A percentile compares a stretch with the other conserved stretches of the same genome.
phyloP scores from a whole-genome alignment of 2,113 vertebrate species.

The Anarhynchus alexandrinus region DNA sequence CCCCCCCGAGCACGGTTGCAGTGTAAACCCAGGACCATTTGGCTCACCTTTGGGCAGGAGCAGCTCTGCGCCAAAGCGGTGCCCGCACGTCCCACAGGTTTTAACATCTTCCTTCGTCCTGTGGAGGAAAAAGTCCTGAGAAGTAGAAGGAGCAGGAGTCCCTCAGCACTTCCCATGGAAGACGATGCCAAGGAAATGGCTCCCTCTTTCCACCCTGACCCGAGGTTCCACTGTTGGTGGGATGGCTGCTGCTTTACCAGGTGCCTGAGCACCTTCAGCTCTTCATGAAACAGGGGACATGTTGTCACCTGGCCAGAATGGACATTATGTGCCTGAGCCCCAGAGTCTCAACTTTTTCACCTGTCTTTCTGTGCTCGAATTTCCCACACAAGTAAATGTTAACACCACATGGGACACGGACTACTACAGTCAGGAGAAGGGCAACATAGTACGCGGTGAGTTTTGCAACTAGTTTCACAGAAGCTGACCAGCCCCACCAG shows the following conservation, averaged over 20 bases:
- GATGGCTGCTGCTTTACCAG: not conserved
- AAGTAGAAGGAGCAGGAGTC: not conserved
- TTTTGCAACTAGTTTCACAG: not conserved
- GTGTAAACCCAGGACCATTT: rapidly evolving
- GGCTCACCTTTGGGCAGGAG: constrained; percentile 71
- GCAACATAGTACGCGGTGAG: rapidly evolving
- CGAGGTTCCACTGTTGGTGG: rapidly evolving
- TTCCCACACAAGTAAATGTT: not conserved
- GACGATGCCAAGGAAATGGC: not conserved
- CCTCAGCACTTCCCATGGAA: not conserved
- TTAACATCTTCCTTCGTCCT: constrained; percentile 60
- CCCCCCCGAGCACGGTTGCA: rapidly evolving
- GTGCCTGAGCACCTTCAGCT: not conserved
- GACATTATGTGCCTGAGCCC: not conserved
- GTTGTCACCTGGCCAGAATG: not conserved
- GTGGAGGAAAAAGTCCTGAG: not conserved
- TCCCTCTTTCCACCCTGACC: not conserved
- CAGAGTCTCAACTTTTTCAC: not conserved
- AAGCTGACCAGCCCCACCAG: not conserved
- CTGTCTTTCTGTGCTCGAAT: not conserved
- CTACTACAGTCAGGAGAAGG: rapidly evolving
- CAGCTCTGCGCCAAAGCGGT: constrained; percentile 57
- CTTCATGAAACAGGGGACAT: not conserved
- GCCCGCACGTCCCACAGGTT: constrained; percentile 52
- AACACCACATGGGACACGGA: rapidly evolving